These are phyloP conservation scores for Heterodera filipjevi DNA, from an alignment of 2,888 invertebrate species.

Conservation along the genomic window DNA sequence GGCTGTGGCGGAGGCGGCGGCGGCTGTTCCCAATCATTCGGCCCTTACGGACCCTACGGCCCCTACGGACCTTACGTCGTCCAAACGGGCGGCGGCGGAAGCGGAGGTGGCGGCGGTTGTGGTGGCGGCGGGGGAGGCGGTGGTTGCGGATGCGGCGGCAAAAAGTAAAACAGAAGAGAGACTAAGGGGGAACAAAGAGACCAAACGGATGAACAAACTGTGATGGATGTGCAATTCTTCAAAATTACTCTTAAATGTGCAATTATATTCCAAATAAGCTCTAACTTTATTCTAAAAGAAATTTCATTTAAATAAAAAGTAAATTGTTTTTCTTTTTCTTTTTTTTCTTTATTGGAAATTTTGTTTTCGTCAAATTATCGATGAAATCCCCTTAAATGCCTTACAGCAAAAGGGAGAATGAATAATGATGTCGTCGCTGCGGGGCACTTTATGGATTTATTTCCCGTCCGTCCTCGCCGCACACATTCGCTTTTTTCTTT, in stretches of 20 bases:
- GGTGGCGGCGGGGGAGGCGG: conserved; percentile 4
- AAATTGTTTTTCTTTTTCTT: not conserved
- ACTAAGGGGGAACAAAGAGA: no score
- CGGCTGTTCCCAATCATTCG: not conserved
- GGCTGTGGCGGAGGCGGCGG: conserved; percentile 9
- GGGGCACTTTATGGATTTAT: conserved; percentile 2
- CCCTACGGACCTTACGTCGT: conserved; percentile 10
- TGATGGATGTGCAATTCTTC: not conserved
- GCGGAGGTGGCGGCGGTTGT: not conserved
- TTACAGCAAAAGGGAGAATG: not conserved
- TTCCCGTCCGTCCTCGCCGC: not conserved
- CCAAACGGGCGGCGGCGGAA: not conserved
- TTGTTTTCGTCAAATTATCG: no score
- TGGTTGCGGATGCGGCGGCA: conserved; percentile 1
- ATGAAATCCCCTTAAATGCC: no score
- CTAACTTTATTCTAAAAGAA: not conserved
- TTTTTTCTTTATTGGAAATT: not conserved
- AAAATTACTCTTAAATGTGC: not conserved
- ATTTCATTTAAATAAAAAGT: not conserved
- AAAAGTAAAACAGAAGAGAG: no score
- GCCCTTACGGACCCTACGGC: conserved; percentile 16
- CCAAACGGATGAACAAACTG: not conserved
- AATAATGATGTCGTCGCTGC: not conserved
- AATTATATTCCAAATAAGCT: not conserved
- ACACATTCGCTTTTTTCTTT: not conserved